Percentiles rank a stretch among this genome's conserved stretches.
Evolutionary conservation across 2,797 vertebrate genomes (phyloP).

Genomic region (Columba guinea): DNA sequence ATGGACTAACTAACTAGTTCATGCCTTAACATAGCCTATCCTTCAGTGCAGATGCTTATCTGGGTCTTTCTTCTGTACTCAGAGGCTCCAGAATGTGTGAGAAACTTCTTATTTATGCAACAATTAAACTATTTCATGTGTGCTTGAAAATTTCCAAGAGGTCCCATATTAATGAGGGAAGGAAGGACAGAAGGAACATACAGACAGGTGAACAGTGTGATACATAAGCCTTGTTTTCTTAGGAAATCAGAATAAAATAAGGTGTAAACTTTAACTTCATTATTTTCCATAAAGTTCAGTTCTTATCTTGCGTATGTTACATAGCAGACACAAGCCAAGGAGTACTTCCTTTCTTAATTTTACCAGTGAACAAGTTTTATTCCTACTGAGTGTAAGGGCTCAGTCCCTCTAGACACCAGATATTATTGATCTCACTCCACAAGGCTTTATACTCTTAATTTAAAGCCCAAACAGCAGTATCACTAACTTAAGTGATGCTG

Average conservation of each 20-base stretch:
- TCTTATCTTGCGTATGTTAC: background rate
- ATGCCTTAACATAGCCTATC: background rate
- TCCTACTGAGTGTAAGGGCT: background rate
- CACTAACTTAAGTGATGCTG: background rate
- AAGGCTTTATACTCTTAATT: constrained; percentile 29
- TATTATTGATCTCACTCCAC: constrained; percentile 22
- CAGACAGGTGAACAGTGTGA: background rate
- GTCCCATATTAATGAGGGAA: background rate
- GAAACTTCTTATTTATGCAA: background rate
- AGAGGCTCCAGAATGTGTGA: background rate
- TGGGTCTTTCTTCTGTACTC: background rate
- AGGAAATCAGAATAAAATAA: background rate
- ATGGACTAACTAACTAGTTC: background rate
- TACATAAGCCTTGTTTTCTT: background rate
- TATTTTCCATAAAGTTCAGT: background rate
- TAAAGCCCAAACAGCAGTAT: constrained; percentile 4
- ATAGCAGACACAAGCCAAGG: background rate
- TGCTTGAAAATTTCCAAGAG: background rate
- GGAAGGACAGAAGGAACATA: background rate
- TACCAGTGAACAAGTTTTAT: background rate
- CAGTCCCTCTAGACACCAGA: background rate
- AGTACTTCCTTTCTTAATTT: background rate
- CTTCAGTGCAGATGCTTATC: background rate
- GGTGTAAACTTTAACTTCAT: background rate
- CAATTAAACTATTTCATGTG: background rate